Evolutionary conservation across 2,797 vertebrate genomes (phyloP).

Genomic region (Phalanger gymnotis): DNA sequence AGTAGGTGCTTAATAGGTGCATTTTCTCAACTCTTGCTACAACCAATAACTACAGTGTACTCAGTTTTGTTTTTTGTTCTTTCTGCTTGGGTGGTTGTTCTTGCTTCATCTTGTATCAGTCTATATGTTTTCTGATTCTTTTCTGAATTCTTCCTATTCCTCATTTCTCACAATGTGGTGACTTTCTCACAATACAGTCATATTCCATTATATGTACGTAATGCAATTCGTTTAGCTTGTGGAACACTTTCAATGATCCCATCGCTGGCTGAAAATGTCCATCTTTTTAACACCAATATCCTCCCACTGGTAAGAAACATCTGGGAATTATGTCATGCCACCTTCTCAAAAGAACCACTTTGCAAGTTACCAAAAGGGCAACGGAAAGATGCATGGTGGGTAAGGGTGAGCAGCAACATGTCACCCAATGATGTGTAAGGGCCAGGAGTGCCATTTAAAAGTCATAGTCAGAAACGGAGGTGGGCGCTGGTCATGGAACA

Average conservation of each 20-base stretch:
- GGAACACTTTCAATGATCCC: background rate
- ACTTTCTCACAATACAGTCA: background rate
- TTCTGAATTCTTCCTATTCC: background rate
- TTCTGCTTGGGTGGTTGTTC: background rate
- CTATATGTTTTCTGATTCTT: background rate
- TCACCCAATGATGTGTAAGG: background rate
- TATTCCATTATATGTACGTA: background rate
- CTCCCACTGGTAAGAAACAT: background rate
- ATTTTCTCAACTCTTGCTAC: background rate
- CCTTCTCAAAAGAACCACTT: background rate
- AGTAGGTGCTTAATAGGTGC: background rate
- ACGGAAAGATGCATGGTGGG: background rate
- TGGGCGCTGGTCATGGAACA: background rate
- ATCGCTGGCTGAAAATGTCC: background rate
- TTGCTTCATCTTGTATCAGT: background rate
- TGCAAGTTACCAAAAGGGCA: background rate
- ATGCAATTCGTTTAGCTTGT: background rate
- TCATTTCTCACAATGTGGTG: background rate
- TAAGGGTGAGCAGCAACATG: background rate
- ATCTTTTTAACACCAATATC: background rate
- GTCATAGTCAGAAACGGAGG: background rate
- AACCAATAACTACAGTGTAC: background rate
- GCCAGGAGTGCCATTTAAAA: background rate
- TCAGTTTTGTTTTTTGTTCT: background rate
- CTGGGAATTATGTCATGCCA: background rate